A percentile compares a stretch with the other conserved stretches of the same genome.
These are phyloP conservation scores for Sisor rabdophorus DNA, from an alignment of 2,113 vertebrate genomes.

Conservation along the genomic window DNA sequence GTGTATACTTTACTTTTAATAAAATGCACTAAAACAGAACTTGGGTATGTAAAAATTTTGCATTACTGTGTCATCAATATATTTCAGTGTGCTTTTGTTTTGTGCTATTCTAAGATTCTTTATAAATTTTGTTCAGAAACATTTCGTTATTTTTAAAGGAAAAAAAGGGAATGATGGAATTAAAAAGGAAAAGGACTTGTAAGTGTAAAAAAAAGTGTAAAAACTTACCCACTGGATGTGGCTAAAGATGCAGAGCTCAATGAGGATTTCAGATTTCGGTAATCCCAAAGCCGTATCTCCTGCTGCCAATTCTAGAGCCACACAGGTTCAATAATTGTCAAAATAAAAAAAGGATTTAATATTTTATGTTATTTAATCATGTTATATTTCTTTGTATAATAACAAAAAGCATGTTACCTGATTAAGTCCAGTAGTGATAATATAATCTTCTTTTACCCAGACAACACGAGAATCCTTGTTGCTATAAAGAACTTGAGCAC, in stretches of 20 bases:
- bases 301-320: constrained; percentile 61
- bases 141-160: not conserved
- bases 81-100: not conserved
- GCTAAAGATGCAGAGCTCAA: constrained; percentile 71
- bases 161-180: not conserved
- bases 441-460: constrained; percentile 77
- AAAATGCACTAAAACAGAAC: constrained; percentile 2
- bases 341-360: too few species aligned
- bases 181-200: not conserved
- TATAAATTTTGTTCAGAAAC: not conserved
- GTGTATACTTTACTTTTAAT: too few species aligned
- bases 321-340: not conserved
- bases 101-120: not conserved
- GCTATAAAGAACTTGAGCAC: constrained; percentile 72
- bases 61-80: not conserved
- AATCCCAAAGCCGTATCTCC: constrained; percentile 88
- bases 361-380: too few species aligned
- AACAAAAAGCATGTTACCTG: constrained; percentile 69
- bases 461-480: constrained; percentile 81
- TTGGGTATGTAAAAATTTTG: not conserved
- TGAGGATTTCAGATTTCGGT: constrained; percentile 69
- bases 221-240: constrained; percentile 82
- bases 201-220: not conserved
- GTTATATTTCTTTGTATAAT: too few species aligned
- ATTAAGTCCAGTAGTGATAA: constrained; percentile 85